These are phyloP conservation scores for Myioborus miniatus DNA, from an alignment of 2,797 vertebrate genomes.

Conservation along the genomic window DNA sequence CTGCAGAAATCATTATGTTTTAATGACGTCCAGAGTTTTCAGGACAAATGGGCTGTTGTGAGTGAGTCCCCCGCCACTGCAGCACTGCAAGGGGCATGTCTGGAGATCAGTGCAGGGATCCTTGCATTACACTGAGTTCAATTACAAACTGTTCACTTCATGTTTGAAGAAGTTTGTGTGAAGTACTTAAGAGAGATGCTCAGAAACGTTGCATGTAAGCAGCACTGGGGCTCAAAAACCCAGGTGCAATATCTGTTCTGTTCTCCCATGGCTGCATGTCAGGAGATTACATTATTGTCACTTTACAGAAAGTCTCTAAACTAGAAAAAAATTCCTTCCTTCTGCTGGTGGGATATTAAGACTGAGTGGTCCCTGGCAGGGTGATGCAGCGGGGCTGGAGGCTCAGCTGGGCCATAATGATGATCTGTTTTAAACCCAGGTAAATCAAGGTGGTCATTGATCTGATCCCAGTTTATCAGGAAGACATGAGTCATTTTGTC, in stretches of 20 bases:
- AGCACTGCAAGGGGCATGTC: rapidly evolving
- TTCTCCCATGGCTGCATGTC: background rate
- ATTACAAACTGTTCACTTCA: background rate
- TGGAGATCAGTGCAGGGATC: background rate
- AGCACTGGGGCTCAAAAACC: background rate
- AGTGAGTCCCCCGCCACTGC: rapidly evolving
- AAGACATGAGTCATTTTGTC: rapidly evolving
- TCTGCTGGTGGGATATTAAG: background rate
- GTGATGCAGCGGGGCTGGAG: rapidly evolving
- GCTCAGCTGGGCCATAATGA: rapidly evolving
- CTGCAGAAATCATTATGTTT: background rate
- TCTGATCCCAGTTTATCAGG: background rate
- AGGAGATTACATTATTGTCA: background rate
- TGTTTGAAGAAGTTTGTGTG: background rate
- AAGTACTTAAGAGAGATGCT: background rate
- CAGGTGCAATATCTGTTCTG: background rate
- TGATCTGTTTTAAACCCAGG: background rate
- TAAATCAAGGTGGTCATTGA: background rate
- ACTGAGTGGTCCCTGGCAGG: background rate
- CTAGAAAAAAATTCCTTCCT: background rate
- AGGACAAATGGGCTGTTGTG: rapidly evolving
- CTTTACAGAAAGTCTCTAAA: background rate
- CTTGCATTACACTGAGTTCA: background rate
- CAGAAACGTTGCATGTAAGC: rapidly evolving
- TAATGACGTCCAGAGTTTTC: rapidly evolving